Evolutionary conservation across 2,113 vertebrate species (phyloP), one percentile per base, ranked within the genome.

Genomic region (Rafetus swinhoei): DNA sequence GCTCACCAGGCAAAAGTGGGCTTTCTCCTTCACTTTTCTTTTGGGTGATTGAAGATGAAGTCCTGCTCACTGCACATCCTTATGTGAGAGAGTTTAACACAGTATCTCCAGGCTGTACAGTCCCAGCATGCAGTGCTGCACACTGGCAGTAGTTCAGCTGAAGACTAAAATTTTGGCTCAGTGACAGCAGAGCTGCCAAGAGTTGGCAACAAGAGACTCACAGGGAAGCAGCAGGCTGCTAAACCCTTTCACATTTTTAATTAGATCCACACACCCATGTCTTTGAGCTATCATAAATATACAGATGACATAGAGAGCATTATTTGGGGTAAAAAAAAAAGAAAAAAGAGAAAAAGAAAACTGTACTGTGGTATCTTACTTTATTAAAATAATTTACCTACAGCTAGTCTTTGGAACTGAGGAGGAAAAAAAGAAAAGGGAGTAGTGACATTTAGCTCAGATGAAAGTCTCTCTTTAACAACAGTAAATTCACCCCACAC

Each of bases 231-330:
- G 98, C 98, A 98, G 99, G 98, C 99, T 98, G 98, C 99, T 99
- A 99, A 99, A 99, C 99, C 98, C 98, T 99, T 99, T 99, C 99
- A 99, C 99, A 99, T 99, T 99, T 99, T 99, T 99, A 99, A 99
- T 99, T 99, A 99, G 99, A 99, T 98, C 99, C 99, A 99, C 99
- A 99, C 99, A 99, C 98, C 99, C 99, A 99, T 99, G 99, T 99
- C 99, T 99, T 99, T 99, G 98, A 99, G 99, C 99, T 98, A 98
- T 99, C 98, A 98, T 99, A 99, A 99, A 99, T 99, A 99, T 98
- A 99, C 98, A 98, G 98, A 98, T 99, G 98, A 99, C 99, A 99
- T 95, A 98, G 97, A 97, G 98, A 98, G 98, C 97, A 98, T 98
- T 98, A 98, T 98, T 99, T 98, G 97, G 97, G 97, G 97, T 97